Conservation (phyloP, 2,888 invertebrate species). For the Chymomyza fuscimana region DNA sequence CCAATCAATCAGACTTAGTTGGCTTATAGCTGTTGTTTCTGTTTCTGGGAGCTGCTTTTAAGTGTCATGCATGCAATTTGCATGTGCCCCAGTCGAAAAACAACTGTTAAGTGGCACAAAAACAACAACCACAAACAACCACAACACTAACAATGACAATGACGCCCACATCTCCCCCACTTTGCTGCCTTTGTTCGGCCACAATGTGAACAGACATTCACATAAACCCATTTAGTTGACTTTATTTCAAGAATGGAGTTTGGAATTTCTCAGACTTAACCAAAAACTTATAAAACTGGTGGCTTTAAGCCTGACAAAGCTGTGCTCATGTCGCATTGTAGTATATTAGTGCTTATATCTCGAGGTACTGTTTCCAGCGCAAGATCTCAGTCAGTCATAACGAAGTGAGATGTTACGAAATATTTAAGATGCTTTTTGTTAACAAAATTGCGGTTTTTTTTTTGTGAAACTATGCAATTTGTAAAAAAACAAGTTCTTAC, state of each 20-base stretch:
- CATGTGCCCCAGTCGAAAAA: constrained; percentile 42
- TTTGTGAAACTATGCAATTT: no score
- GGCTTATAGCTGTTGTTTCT: constrained; percentile 27
- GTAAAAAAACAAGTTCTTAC: no score
- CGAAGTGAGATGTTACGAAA: not conserved
- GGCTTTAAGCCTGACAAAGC: not conserved
- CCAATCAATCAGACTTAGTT: constrained; percentile 47
- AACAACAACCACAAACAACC: not conserved
- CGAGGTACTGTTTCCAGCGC: not conserved
- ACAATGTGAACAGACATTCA: not conserved
- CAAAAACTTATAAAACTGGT: not conserved
- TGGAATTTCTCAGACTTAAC: not conserved
- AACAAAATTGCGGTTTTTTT: no score
- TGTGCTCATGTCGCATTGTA: not conserved
- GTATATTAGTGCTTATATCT: not conserved
- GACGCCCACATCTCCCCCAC: not conserved
- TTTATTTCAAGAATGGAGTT: not conserved
- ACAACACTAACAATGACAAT: constrained; percentile 1
- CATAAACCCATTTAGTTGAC: not conserved
- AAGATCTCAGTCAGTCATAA: not conserved
- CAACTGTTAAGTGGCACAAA: constrained; percentile 29
- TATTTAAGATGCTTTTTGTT: no score
- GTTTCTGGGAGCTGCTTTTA: constrained; percentile 27
- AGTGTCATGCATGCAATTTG: constrained; percentile 59
- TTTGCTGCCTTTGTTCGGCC: not conserved